phyloP scores from a whole-genome alignment of 2,888 invertebrate genomes.

The Proisotoma minuta region DNA sequence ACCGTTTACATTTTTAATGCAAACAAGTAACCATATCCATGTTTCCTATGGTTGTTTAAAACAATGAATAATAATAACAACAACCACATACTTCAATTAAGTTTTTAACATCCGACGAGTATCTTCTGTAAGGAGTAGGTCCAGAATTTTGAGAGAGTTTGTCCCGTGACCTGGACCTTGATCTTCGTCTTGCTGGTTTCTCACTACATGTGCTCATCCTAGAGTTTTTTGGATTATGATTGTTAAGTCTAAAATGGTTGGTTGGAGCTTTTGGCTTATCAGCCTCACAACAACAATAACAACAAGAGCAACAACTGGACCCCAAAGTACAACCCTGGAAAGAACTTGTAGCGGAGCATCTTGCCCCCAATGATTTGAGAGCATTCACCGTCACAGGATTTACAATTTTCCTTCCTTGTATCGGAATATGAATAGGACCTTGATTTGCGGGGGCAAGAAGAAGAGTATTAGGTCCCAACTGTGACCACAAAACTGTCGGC shows the following conservation, averaged over 20 bases:
- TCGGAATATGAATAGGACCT: slow-evolving; percentile 18
- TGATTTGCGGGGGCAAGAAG: slow-evolving; percentile 19
- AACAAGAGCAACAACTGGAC: slow-evolving; percentile 41
- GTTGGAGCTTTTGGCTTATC: slow-evolving; percentile 6
- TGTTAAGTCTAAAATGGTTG: slow-evolving; percentile 3
- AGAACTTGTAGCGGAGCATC: background rate
- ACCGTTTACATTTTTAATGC: too few species aligned
- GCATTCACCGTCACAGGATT: slow-evolving; percentile 47
- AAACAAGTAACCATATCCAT: too few species aligned
- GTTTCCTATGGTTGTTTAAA: too few species aligned
- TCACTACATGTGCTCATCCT: slow-evolving; percentile 19
- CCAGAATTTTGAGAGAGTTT: slow-evolving; percentile 18
- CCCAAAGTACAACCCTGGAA: slow-evolving; percentile 13
- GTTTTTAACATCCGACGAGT: slow-evolving; percentile 3
- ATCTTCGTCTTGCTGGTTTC: slow-evolving; percentile 37
- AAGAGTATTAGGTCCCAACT: slow-evolving; percentile 14
- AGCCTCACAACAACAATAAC: slow-evolving; percentile 43
- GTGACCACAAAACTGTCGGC: slow-evolving; percentile 6
- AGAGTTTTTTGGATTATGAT: slow-evolving; percentile 8
- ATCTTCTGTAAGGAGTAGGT: slow-evolving; percentile 12
- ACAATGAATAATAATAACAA: too few species aligned
- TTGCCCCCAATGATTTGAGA: slow-evolving; percentile 30
- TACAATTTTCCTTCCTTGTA: slow-evolving; percentile 40
- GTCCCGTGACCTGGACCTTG: slow-evolving; percentile 43
- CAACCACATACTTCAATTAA: slow-evolving; percentile 13